These are phyloP conservation scores for Caracal caracal DNA, from an alignment of 2,113 vertebrate genomes.

Conservation along the genomic window DNA sequence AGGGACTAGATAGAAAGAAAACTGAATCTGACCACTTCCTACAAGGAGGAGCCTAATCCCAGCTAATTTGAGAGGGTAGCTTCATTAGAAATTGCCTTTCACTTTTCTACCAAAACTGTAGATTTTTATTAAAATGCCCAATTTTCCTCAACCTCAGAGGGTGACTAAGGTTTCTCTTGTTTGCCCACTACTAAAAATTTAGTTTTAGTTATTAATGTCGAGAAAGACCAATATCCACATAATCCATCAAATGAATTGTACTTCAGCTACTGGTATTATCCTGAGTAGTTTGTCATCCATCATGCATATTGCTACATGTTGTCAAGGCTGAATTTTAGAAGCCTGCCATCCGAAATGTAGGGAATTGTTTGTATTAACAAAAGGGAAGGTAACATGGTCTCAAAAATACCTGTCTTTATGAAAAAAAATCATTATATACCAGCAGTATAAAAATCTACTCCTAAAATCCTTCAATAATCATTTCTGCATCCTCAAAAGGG, in stretches of 20 bases:
- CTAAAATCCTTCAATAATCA: neutral
- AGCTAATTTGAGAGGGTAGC: neutral
- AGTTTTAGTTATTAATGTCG: slow-evolving; percentile 1
- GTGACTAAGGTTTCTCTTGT: neutral
- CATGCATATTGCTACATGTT: neutral
- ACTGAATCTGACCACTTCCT: neutral
- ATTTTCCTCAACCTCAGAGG: neutral
- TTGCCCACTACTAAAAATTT: neutral
- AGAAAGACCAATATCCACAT: neutral
- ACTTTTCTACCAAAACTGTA: neutral
- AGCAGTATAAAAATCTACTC: slow-evolving; percentile 9
- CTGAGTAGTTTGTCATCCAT: neutral
- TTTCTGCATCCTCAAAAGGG: neutral
- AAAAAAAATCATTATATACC: neutral
- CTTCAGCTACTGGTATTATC: neutral
- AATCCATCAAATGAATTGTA: neutral
- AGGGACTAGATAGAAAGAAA: neutral
- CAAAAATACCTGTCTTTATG: neutral
- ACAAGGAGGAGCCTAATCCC: neutral
- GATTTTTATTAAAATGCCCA: slow-evolving; percentile 21
- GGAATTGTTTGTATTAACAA: neutral
- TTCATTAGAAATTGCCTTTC: neutral
- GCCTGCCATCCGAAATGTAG: neutral
- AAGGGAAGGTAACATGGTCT: neutral
- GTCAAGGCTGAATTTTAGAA: slow-evolving; percentile 9